A percentile compares a stretch with the other conserved stretches of the same genome.
These are phyloP conservation scores for Zootermopsis nevadensis DNA, from an alignment of 2,888 invertebrate genomes.

Conservation along the genomic window DNA sequence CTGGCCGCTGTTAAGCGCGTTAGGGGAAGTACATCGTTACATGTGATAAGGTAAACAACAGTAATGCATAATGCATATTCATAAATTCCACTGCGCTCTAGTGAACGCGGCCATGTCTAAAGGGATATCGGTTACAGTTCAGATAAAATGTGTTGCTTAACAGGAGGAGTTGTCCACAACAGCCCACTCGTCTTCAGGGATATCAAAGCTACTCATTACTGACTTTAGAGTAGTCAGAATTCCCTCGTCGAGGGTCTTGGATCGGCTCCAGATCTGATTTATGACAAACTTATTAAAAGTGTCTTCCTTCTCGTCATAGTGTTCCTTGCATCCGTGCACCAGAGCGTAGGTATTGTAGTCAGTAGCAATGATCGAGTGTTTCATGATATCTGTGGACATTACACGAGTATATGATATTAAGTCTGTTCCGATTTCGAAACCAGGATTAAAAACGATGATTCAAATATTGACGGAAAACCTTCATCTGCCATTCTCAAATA, in stretches of 20 bases:
- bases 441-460: too few species aligned
- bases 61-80: too few species aligned
- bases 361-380: slow-evolving; percentile 5
- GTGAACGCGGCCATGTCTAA: too few species aligned
- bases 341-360: slow-evolving; percentile 36
- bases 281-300: background rate
- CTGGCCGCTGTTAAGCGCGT: too few species aligned
- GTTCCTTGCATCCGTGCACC: background rate
- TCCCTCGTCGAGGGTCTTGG: background rate
- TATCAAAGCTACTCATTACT: slow-evolving; percentile 1
- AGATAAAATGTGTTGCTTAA: background rate
- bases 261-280: slow-evolving; percentile 10
- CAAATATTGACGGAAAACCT: too few species aligned
- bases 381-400: background rate
- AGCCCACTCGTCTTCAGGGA: background rate
- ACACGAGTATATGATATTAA: background rate
- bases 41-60: too few species aligned
- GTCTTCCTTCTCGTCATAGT: background rate
- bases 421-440: background rate
- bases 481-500: too few species aligned
- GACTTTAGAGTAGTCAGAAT: slow-evolving; percentile 1
- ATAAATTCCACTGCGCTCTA: too few species aligned
- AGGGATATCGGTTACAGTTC: too few species aligned
- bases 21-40: too few species aligned
- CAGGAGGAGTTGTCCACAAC: background rate